A percentile compares a stretch with the other conserved stretches of the same genome.
Evolutionary conservation across 2,888 invertebrate genomes (phyloP).

Genomic region (Oscheius myriophilus): DNA sequence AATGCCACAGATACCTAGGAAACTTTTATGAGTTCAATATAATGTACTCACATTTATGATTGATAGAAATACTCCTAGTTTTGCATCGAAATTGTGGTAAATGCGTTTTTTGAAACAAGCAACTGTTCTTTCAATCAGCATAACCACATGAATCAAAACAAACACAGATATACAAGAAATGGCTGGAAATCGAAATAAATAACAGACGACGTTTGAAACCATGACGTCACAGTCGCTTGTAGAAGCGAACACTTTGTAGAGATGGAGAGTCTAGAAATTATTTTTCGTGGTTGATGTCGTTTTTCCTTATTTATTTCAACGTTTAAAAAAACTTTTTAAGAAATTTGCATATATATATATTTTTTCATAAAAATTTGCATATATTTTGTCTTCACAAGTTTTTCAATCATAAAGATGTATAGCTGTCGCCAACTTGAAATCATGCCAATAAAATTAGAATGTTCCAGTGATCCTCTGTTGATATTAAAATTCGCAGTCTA

Average conservation of each 20-base stretch:
- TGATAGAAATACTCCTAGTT: background rate
- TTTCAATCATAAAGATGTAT: no score
- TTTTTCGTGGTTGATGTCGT: background rate
- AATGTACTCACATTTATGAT: background rate
- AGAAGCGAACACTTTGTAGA: background rate
- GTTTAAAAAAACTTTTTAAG: no score
- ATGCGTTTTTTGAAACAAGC: background rate
- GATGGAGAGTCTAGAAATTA: constrained; percentile 6
- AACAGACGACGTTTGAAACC: background rate
- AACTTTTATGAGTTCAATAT: background rate
- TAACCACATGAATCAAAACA: constrained; percentile 14
- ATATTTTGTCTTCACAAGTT: no score
- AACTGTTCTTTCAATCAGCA: constrained; percentile 12
- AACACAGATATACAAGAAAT: constrained; percentile 6
- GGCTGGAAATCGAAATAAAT: constrained; percentile 11
- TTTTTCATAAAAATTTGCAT: no score
- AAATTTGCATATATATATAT: no score
- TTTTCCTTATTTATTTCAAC: no score
- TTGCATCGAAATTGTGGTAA: background rate
- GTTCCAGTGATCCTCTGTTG: no score
- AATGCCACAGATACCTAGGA: background rate
- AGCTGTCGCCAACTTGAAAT: no score
- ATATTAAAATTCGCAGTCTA: no score
- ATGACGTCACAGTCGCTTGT: constrained; percentile 10
- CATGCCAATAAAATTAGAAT: no score